Evolutionary conservation across 2,888 invertebrate species (phyloP).

Genomic region (Stenotaenia linearis): DNA sequence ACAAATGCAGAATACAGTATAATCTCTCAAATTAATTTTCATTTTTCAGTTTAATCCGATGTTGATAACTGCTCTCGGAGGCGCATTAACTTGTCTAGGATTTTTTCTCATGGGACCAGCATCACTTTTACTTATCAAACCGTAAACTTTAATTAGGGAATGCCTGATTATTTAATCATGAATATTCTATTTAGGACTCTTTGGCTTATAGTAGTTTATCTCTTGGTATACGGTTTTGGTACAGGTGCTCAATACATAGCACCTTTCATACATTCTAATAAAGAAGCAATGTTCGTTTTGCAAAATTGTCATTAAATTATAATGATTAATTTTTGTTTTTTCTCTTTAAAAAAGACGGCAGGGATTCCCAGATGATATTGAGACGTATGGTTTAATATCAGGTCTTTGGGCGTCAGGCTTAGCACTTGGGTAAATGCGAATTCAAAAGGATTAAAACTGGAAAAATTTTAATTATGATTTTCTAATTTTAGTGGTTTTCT

Average conservation of each 20-base stretch:
- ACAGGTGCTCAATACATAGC: slow-evolving; percentile 78
- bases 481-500: slow-evolving; percentile 31
- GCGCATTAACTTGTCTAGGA: slow-evolving; percentile 59
- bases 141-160: not conserved
- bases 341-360: slow-evolving; percentile 45
- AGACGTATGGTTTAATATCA: slow-evolving; percentile 82
- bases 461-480: not conserved
- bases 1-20: not conserved
- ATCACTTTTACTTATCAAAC: slow-evolving; percentile 57
- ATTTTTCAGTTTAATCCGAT: slow-evolving; percentile 56
- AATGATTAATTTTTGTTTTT: too few species aligned
- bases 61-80: slow-evolving; percentile 61
- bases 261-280: slow-evolving; percentile 75
- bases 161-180: too few species aligned
- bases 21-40: not conserved
- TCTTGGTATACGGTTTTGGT: slow-evolving; percentile 66
- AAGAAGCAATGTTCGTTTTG: slow-evolving; percentile 62
- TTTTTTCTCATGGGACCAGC: slow-evolving; percentile 74
- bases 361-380: slow-evolving; percentile 75
- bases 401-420: slow-evolving; percentile 87
- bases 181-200: too few species aligned
- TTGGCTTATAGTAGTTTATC: not conserved
- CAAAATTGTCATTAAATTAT: not conserved
- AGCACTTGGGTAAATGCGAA: slow-evolving; percentile 74
- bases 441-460: too few species aligned